A percentile compares a stretch with the other conserved stretches of the same genome.
Evolutionary conservation across 2,888 invertebrate genomes (phyloP).

Genomic region (Himalopsyche tibetana): DNA sequence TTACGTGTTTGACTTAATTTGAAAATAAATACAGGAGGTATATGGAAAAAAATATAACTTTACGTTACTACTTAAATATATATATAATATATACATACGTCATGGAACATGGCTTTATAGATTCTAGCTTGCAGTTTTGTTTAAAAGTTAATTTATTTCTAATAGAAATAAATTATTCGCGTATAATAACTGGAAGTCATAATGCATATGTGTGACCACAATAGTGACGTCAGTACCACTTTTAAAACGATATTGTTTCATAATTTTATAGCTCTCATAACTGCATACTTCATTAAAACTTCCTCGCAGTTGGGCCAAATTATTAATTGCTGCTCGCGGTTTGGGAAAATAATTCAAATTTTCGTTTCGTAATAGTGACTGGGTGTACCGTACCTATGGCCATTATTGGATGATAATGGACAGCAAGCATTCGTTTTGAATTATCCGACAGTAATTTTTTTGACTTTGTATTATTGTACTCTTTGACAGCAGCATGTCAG

Average conservation of each 20-base stretch:
- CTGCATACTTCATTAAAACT: slow-evolving; percentile 18
- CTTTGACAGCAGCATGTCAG: too few relatives aligned
- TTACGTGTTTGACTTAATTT: too few relatives aligned
- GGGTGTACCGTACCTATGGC: neutral
- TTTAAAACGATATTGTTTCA: neutral
- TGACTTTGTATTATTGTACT: too few relatives aligned
- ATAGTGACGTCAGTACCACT: neutral
- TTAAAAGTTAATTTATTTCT: too few relatives aligned
- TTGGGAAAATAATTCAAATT: neutral
- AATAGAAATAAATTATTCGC: neutral
- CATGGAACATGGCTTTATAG: too few relatives aligned
- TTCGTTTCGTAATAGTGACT: neutral
- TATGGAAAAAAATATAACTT: too few relatives aligned
- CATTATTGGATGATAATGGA: neutral
- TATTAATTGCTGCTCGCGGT: slow-evolving; percentile 10
- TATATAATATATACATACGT: too few relatives aligned
- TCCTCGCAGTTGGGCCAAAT: neutral
- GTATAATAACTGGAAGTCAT: neutral
- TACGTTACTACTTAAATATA: too few relatives aligned
- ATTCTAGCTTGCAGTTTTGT: too few relatives aligned
- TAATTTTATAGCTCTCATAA: slow-evolving; percentile 6
- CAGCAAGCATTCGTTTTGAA: neutral
- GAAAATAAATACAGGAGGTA: too few relatives aligned
- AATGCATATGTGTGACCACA: neutral
- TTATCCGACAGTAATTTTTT: neutral